A percentile compares a stretch with the other conserved stretches of the same genome.
Conservation (phyloP, 2,113 vertebrate species). For the Laticauda laticaudata region DNA sequence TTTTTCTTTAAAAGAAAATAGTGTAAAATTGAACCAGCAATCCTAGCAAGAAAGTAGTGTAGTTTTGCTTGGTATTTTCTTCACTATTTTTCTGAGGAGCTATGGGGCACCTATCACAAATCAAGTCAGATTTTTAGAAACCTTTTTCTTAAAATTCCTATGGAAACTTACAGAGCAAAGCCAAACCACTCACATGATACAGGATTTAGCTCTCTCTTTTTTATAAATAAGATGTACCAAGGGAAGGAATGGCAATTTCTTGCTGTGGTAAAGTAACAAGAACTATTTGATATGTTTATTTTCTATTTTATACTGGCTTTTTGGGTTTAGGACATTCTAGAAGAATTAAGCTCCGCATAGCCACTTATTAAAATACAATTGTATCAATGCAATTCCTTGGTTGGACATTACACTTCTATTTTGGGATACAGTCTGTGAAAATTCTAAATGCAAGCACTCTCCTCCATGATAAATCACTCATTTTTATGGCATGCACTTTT, state of each 20-base stretch:
- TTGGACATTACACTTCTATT: background rate
- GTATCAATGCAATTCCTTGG: constrained; percentile 5
- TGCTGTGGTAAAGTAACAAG: constrained; percentile 4
- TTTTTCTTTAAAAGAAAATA: background rate
- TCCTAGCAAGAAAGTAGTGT: constrained; percentile 1
- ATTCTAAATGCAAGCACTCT: constrained; percentile 8
- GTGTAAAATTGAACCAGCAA: background rate
- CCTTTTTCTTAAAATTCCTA: background rate
- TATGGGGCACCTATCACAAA: background rate
- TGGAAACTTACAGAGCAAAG: background rate
- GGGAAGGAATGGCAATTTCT: constrained; percentile 26
- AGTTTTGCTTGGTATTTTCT: background rate
- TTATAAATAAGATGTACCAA: background rate
- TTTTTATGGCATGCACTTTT: background rate
- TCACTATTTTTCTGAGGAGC: background rate
- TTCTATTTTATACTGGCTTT: background rate
- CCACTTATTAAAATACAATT: constrained; percentile 7
- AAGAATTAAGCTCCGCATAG: background rate
- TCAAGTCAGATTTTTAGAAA: background rate
- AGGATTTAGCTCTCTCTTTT: background rate
- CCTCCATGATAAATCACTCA: background rate
- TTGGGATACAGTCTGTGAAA: background rate
- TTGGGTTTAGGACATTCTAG: background rate
- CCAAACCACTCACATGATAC: accelerated
- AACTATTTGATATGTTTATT: background rate